These are phyloP conservation scores for Dendrocopos noguchii DNA, from an alignment of 2,113 vertebrate species.

Conservation along the genomic window DNA sequence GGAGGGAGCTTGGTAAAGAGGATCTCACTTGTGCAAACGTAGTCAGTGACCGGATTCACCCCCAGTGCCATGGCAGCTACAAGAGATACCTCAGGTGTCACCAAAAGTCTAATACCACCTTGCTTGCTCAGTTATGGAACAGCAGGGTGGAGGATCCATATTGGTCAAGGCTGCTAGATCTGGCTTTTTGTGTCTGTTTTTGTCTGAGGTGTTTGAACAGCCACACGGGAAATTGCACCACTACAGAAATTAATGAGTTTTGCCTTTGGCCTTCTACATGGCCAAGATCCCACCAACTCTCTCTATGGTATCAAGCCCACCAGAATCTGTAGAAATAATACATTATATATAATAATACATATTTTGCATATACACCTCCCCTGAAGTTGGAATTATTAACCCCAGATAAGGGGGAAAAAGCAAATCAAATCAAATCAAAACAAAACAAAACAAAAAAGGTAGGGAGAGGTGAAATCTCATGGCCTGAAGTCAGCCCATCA, in stretches of 20 bases:
- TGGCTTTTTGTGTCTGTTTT: background rate
- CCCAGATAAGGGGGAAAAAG: background rate
- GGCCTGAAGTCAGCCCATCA: background rate
- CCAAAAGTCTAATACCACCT: background rate
- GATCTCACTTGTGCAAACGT: background rate
- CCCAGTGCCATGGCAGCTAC: rapidly evolving
- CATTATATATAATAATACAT: background rate
- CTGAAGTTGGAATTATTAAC: background rate
- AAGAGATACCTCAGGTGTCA: rapidly evolving
- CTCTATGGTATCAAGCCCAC: background rate
- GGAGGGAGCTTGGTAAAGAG: background rate
- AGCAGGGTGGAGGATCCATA: background rate
- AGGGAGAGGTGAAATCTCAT: background rate
- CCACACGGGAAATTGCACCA: background rate
- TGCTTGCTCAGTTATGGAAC: background rate
- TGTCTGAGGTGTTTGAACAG: background rate
- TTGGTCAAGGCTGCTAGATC: background rate
- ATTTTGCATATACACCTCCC: background rate
- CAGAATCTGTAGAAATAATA: background rate
- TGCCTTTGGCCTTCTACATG: background rate
- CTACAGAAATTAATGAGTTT: background rate
- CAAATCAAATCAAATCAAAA: no score
- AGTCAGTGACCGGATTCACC: rapidly evolving
- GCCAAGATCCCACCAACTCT: background rate
- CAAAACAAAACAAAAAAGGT: background rate